These are phyloP conservation scores for Drosophila niveifrons DNA, from an alignment of 2,888 invertebrate species.

Conservation along the genomic window DNA sequence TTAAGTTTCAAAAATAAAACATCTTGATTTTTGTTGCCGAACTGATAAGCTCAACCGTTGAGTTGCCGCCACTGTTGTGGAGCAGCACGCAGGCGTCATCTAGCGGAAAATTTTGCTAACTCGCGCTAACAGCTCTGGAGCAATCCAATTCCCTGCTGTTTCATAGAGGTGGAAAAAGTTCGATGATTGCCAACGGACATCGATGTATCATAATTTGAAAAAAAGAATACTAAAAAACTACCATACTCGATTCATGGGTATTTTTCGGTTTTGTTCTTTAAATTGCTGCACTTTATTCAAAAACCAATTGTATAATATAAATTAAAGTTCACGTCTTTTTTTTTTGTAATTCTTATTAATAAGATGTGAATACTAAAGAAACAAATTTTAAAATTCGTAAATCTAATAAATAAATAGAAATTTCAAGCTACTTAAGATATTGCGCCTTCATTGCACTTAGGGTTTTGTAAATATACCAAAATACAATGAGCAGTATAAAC, in stretches of 20 bases:
- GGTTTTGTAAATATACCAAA: neutral
- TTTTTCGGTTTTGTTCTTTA: too few species aligned
- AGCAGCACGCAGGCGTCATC: slow-evolving; percentile 44
- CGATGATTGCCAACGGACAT: neutral
- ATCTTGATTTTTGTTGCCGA: neutral
- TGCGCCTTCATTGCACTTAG: neutral
- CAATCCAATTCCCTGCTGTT: slow-evolving; percentile 64
- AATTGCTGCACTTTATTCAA: too few species aligned
- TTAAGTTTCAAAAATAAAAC: slow-evolving; percentile 1
- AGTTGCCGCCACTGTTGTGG: slow-evolving; percentile 25
- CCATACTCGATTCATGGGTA: too few species aligned
- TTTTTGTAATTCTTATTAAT: too few species aligned
- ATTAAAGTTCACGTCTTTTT: too few species aligned
- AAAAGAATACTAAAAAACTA: too few species aligned
- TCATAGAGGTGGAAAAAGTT: neutral
- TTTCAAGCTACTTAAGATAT: neutral
- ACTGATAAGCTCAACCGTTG: slow-evolving; percentile 28
- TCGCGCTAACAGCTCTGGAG: slow-evolving; percentile 36
- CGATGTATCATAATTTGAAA: neutral
- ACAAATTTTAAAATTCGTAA: too few species aligned
- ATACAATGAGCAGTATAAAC: neutral
- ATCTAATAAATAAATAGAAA: too few species aligned
- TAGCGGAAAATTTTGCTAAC: slow-evolving; percentile 34
- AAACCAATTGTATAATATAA: too few species aligned
- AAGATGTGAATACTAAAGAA: too few species aligned